A percentile compares a stretch with the other conserved stretches of the same genome.
Evolutionary conservation across 2,113 vertebrate species (phyloP).

Genomic region (Esox niger): DNA sequence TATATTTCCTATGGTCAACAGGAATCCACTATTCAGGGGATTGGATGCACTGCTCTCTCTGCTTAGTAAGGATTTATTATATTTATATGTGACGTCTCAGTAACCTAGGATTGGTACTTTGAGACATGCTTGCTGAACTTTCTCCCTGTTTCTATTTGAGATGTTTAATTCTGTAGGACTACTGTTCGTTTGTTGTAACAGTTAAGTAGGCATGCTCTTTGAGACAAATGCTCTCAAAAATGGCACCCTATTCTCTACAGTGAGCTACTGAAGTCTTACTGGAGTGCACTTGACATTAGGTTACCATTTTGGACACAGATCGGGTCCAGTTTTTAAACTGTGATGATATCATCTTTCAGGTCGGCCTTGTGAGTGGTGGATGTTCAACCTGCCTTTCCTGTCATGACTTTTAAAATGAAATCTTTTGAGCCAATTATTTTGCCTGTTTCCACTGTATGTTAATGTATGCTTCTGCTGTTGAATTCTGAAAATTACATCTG

Average conservation of each 20-base stretch:
- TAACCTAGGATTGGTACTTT: conserved; percentile 23
- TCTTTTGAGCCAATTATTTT: not conserved
- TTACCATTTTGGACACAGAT: conserved; percentile 3
- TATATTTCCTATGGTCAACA: too few relatives aligned
- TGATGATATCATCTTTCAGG: not conserved
- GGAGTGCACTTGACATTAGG: conserved; percentile 41
- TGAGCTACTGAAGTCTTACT: too few relatives aligned
- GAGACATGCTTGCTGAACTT: conserved; percentile 27
- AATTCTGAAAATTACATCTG: not conserved
- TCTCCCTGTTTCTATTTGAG: not conserved
- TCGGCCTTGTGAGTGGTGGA: not conserved
- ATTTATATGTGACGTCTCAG: conserved; percentile 24
- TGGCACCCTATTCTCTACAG: too few relatives aligned
- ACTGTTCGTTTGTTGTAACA: too few relatives aligned
- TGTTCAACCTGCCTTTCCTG: not conserved
- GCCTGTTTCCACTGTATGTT: conserved; percentile 4
- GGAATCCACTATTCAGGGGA: too few relatives aligned
- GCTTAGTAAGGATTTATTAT: not conserved
- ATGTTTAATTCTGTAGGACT: too few relatives aligned
- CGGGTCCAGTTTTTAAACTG: not conserved
- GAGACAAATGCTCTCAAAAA: too few relatives aligned
- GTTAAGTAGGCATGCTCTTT: too few relatives aligned
- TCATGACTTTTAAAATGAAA: not conserved
- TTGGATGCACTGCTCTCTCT: conserved; percentile 15
- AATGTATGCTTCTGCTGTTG: not conserved